Evolutionary conservation across 2,888 invertebrate genomes (phyloP), one percentile per base, ranked within the genome.

Genomic region (Odontomyia ornata): DNA sequence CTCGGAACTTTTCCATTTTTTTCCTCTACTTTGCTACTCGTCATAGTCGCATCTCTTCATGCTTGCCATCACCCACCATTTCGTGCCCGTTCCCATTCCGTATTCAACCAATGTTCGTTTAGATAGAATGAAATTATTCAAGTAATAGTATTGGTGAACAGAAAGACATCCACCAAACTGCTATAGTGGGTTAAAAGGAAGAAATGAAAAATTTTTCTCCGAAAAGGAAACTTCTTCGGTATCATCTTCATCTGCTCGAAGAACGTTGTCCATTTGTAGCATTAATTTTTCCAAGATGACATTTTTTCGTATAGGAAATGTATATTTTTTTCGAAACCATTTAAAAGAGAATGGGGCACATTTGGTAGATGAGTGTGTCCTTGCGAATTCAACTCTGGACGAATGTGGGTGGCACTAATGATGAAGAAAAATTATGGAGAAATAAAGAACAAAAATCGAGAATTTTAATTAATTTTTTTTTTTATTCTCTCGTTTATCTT

Each of bases 1-100:
- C 73, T 43, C 30, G 73, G 73, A 73, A 73, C 57, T 73, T 73
- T 69, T 57, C 60, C 73, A 57, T 36, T 73, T 57, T 73, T 60
- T 73, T 30, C 18, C 18, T 23, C 67, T 7, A 11, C 52, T 15
- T 46, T 9, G 71, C 60, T n/a, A 23, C 21, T 60, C 60, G 23
- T 64, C 28, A 30, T 30, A 15, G 11, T 30, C 30, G 0, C 64
- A 30, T 64, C 28, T 60, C 4, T 23, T 13, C 64, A 15, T 27
- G 2, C 36, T n/a, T 9, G 9, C 36, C 28, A 18, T 30, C 18
- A 28, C 27, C 30, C 25, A 30, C 64, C 5, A 60, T 2, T 64
- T 28, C 30, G 64, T 2, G 28, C 64, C 13, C 30, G n/a, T 18
- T 64, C 64, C 18, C 28, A 30, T 28, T 64, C 28, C 28, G 13